Evolutionary conservation across 2,888 invertebrate species (phyloP).

Genomic region (Drosophila macrothrix): DNA sequence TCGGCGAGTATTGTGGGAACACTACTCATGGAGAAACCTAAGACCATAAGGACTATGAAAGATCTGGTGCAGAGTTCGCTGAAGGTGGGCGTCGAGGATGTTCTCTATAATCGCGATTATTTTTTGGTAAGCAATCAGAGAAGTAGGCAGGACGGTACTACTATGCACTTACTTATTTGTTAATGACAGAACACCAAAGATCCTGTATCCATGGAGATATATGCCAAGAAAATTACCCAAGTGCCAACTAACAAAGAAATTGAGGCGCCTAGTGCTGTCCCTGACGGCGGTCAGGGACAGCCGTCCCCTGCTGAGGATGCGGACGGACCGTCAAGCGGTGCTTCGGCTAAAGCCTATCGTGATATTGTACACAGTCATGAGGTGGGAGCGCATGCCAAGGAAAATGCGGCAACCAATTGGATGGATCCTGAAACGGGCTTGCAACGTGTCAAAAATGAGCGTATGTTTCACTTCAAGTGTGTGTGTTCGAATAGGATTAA

Average conservation of each 20-base stretch:
- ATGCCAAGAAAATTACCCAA: conserved; percentile 86
- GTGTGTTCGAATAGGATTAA: not conserved
- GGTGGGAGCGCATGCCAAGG: conserved; percentile 78
- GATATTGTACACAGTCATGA: conserved; percentile 79
- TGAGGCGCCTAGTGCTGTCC: conserved; percentile 15
- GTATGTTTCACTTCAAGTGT: conserved; percentile 61
- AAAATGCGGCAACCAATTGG: conserved; percentile 85
- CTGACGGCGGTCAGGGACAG: not conserved
- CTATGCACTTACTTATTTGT: not conserved
- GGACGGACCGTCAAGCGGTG: conserved; percentile 22
- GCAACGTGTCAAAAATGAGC: conserved; percentile 87
- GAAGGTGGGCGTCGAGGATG: conserved; percentile 88
- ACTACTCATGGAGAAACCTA: conserved; percentile 87
- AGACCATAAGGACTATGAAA: conserved; percentile 87
- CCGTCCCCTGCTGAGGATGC: conserved; percentile 21
- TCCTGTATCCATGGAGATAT: conserved; percentile 87
- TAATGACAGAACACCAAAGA: conserved; percentile 88
- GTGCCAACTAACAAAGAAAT: conserved; percentile 56
- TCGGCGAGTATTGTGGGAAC: conserved; percentile 90
- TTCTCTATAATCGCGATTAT: conserved; percentile 88
- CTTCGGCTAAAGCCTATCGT: conserved; percentile 68
- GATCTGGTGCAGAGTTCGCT: conserved; percentile 87
- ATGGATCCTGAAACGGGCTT: conserved; percentile 87
- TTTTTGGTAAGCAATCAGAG: conserved; percentile 86
- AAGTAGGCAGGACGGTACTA: no score